A percentile compares a stretch with the other conserved stretches of the same genome.
Evolutionary conservation across 1,140 invertebrate species (phyloP).

Genomic region (Trichogramma pretiosum): DNA sequence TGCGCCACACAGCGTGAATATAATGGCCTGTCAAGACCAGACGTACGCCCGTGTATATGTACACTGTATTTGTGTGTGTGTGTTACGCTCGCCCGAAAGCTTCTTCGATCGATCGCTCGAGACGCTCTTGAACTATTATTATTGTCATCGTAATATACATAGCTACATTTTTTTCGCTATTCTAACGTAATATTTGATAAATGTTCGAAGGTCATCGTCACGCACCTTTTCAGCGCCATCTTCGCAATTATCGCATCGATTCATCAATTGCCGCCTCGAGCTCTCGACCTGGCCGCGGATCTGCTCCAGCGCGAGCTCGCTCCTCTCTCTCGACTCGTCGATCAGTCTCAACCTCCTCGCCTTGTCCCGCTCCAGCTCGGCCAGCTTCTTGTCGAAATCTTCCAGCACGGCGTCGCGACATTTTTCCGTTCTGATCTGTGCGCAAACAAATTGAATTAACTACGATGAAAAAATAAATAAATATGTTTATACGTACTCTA

Average conservation of each 20-base stretch:
- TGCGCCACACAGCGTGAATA: slow-evolving; percentile 26
- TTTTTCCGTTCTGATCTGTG: slow-evolving; percentile 20
- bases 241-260: no score
- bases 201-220: no score
- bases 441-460: not conserved
- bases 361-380: slow-evolving; percentile 21
- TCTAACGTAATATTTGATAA: no score
- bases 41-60: slow-evolving; percentile 19
- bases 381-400: slow-evolving; percentile 25
- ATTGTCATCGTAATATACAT: no score
- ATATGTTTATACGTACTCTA: slow-evolving; percentile 38
- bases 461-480: not conserved
- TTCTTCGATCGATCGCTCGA: slow-evolving; percentile 14
- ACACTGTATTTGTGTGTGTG: not conserved
- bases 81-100: not conserved
- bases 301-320: slow-evolving; percentile 14
- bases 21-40: slow-evolving; percentile 40
- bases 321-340: slow-evolving; percentile 4
- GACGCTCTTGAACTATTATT: no score
- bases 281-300: no score
- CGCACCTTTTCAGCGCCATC: no score
- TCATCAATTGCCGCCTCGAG: no score
- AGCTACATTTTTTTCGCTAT: no score
- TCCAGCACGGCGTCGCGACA: slow-evolving; percentile 23
- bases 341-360: slow-evolving; percentile 17